Evolutionary conservation across 2,113 vertebrate species (phyloP), one percentile per base, ranked within the genome.

Genomic region (Hyla sarda): DNA sequence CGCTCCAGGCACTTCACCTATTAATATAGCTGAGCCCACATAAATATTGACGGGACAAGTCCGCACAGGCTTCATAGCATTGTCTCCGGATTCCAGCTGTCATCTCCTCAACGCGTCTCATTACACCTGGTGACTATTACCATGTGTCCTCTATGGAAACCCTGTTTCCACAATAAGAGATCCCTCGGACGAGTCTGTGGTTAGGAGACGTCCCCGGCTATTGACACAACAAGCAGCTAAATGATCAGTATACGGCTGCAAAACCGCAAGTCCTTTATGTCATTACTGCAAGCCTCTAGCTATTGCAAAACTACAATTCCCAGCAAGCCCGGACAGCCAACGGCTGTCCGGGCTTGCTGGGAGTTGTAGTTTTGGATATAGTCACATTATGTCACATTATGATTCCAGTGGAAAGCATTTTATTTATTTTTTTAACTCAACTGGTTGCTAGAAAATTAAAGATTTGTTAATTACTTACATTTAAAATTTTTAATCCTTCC

Each of bases 1-100:
- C 48, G 34, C 75, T 32, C 9, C 19, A 37, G 82, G 48, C 28
- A 37, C 21, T 71, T 83, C 48, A 34, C 30, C 50, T 80, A 85
- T 79, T 85, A 67, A 85, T 25, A 83, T n/a, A n/a, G n/a, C 47
- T 10, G 28, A 60, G 6, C 34, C 25, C 2, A 8, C 50, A 60
- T 84, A 58, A 84, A 84, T 84, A 84, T 84, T 84, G 71, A 58
- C 82, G 21, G 48, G 52, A 73, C 82, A 84, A 47, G 82, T 84
- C 82, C 14, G 12, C 6, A 34, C 82, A 84, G 82, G 82, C 30
- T 84, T 69, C 47, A 75, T 21, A 74, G 52, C 52, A 60, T 84
- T 84, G 71, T 84, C 50, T 84, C 23, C 28, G 82, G 56, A 84
- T 84, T 84, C 69, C 82, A 84, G 82, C 82, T 84, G 82, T 84